phyloP scores from a whole-genome alignment of 2,888 invertebrate species.

The Cordylochernes scorpioides region DNA sequence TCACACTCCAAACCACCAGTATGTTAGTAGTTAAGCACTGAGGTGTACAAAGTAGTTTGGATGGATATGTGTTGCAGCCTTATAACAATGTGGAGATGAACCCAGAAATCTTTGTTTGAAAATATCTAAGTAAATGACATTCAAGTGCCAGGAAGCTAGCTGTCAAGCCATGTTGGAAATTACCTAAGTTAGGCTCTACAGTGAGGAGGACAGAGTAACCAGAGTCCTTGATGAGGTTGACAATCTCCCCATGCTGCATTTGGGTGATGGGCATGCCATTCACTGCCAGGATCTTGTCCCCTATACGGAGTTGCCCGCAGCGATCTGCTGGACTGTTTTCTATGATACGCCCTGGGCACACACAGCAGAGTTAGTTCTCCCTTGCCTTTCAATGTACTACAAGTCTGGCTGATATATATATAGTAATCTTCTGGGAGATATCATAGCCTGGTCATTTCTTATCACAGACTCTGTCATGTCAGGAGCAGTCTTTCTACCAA shows the following conservation, averaged over 20 bases:
- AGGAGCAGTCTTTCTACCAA: too few relatives aligned
- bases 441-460: too few relatives aligned
- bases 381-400: too few relatives aligned
- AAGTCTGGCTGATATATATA: too few relatives aligned
- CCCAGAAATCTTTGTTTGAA: background rate
- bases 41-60: too few relatives aligned
- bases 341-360: slow-evolving; percentile 50
- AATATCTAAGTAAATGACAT: background rate
- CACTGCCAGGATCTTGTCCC: slow-evolving; percentile 82
- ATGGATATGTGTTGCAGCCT: too few relatives aligned
- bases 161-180: slow-evolving; percentile 1
- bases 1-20: too few relatives aligned
- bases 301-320: slow-evolving; percentile 63
- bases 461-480: too few relatives aligned
- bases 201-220: slow-evolving; percentile 61
- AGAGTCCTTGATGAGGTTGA: slow-evolving; percentile 86
- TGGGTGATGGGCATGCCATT: slow-evolving; percentile 71
- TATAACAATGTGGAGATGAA: too few relatives aligned
- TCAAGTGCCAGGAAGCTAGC: background rate
- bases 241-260: slow-evolving; percentile 82
- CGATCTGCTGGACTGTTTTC: slow-evolving; percentile 84
- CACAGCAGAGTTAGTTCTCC: background rate
- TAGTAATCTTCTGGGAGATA: too few relatives aligned
- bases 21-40: too few relatives aligned
- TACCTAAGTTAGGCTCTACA: too few relatives aligned